Base-by-base conservation (phyloP, 2,113 vertebrate species). In the Rissa tridactyla region DNA sequence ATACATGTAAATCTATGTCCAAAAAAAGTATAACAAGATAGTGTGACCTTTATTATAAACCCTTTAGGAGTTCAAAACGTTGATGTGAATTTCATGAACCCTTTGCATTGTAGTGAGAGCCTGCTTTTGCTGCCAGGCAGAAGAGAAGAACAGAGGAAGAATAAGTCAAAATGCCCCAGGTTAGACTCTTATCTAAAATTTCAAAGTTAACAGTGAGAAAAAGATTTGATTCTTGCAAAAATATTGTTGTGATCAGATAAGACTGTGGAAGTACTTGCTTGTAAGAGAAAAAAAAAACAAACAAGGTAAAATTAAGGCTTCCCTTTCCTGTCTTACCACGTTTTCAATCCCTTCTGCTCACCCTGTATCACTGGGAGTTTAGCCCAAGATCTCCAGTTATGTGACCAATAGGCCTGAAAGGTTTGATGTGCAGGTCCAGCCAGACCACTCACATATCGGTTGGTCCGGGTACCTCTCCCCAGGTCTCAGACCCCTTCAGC, bases 81-180 rank as follows among this genome's bases (percentile, higher is more conserved):
- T 34, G 32, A 30, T 46, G 46, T 0, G 7, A 17, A 89, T 60
- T 80, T 65, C 29, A 77, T 10, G 36, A 88, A 79, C 10, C 19
- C 32, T 19, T 25, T 58, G 21, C 30, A 51, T 3, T 3, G 12
- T 5, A 62, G 26, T 4, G 0, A 82, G 6, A 44, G 30, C 2
- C 27, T 58, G 38, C 34, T 75, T 87, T 66, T 71, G 22, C 55
- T n/a, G 34, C 6, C 14, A 82, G 14, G 42, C 10, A 58, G 27
- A 88, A 90, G 23, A 38, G 6, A 90, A 70, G 44, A 69, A 61
- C 2, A 55, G 47, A 82, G 22, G 21, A 14, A 90, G 29, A 77
- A 0, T 25, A 76, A 90, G 26, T 30, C 34, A 72, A 47, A 92
- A 30, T 19, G 20, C 7, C 5, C 7, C 13, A 32, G 22, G 15